Evolutionary conservation across 2,113 vertebrate genomes (phyloP), one percentile per base, ranked within the genome.

Genomic region (Psammodynastes pulverulentus): DNA sequence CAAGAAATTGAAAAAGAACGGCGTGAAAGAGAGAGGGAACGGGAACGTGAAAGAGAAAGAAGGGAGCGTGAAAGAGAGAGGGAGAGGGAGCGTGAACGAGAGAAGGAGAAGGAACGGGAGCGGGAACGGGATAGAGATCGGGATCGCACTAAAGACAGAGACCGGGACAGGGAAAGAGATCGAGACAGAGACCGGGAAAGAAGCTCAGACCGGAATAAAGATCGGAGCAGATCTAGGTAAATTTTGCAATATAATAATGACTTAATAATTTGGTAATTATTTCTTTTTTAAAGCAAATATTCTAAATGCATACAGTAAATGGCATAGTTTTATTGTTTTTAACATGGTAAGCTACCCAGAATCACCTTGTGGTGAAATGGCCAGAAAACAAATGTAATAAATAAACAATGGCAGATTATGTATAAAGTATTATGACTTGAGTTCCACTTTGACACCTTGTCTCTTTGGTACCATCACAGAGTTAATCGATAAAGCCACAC

Each of bases 1-100:
- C 98, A 98, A 98, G 98, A 99, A 97, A 97, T 98, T 95, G 99
- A 99, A 97, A 99, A 97, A 97, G 99, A 99, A 96, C 98, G 99
- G 94, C 98, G 98, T 96, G 99, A 99, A 98, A 98, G 98, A 97
- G 98, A 99, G 97, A 99, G 99, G 96, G 99, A 99, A 96, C 98
- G 99, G 58, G 99, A 99, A 96, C 98, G 98, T 79, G 99, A 99
- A 97, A 98, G 98, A 97, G 98, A 99, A 96, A 98, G 98, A 96
- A 96, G 98, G 96, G 99, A 99, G 96, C 98, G 99, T 93, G 98
- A 98, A 97, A 98, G 99, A 97, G 98, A 99, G 94, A 98, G 99
- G 96, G 98, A 98, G n/a, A 98, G 99, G 88, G 97, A 98, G 91
- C 97, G 96, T 92, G 98, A 98, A 97, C 98, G 98, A 94, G 98